phyloP scores from a whole-genome alignment of 2,888 invertebrate species.

The Julus scandinavius region DNA sequence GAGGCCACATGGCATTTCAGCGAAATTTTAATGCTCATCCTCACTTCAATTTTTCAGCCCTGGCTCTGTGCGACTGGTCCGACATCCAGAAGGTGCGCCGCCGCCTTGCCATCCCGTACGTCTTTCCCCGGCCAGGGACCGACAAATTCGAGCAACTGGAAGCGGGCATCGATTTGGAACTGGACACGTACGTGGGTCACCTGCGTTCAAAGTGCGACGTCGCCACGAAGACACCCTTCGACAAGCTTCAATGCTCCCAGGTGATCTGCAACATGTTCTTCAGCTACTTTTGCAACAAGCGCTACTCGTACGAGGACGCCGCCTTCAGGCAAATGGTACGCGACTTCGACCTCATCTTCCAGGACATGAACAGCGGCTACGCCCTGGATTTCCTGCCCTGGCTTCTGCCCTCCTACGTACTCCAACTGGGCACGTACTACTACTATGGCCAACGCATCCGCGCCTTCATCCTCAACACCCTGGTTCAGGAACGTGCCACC shows the following conservation, averaged over 20 bases:
- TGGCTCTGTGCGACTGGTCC: constrained; percentile 90
- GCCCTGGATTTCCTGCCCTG: constrained; percentile 87
- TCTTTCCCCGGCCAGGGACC: constrained; percentile 79
- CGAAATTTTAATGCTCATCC: not conserved
- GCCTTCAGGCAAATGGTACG: constrained; percentile 77
- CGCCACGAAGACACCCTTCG: constrained; percentile 62
- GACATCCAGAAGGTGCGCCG: constrained; percentile 81
- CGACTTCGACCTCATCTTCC: constrained; percentile 86
- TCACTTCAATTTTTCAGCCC: constrained; percentile 70
- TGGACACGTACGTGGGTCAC: constrained; percentile 59
- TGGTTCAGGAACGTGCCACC: constrained; percentile 1
- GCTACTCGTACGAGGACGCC: constrained; percentile 70
- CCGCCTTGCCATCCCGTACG: constrained; percentile 81
- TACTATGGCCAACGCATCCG: constrained; percentile 78
- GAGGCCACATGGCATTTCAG: no score
- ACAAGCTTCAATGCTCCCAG: constrained; percentile 78
- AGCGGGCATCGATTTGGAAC: constrained; percentile 74
- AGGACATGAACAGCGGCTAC: constrained; percentile 91
- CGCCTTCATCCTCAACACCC: constrained; percentile 75
- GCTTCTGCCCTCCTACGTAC: constrained; percentile 78
- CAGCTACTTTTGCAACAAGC: constrained; percentile 85
- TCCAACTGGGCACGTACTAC: constrained; percentile 75
- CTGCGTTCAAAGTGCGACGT: constrained; percentile 51
- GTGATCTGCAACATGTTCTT: constrained; percentile 87
- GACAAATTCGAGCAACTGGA: constrained; percentile 78